Evolutionary conservation across 2,888 invertebrate genomes (phyloP).

Genomic region (Deilephila elpenor): DNA sequence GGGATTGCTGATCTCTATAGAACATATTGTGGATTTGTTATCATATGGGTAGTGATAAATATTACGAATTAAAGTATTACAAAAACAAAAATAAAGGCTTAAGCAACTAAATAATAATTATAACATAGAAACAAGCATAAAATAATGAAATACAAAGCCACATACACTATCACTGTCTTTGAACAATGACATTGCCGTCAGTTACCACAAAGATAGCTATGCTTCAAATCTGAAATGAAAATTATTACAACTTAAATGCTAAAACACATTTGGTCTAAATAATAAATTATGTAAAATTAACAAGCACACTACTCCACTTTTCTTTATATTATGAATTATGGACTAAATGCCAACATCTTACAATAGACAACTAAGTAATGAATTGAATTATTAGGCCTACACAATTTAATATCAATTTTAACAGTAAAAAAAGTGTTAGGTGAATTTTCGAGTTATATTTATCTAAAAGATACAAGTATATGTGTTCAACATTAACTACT

Average conservation of each 20-base stretch:
- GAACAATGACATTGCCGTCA: constrained; percentile 71
- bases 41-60: neutral
- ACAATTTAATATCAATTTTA: no score
- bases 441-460: no score
- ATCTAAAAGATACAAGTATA: no score
- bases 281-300: neutral
- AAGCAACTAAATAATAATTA: constrained; percentile 10
- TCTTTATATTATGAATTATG: no score
- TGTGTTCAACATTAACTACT: no score
- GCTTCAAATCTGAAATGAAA: constrained; percentile 53
- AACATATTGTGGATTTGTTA: no score
- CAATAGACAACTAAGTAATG: no score
- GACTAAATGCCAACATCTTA: no score
- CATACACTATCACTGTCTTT: constrained; percentile 77
- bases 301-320: neutral
- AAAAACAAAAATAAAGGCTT: neutral
- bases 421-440: no score
- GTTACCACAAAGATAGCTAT: constrained; percentile 46
- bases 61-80: neutral
- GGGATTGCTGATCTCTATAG: no score
- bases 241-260: constrained; percentile 33
- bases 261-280: neutral
- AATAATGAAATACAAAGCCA: constrained; percentile 40
- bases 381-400: no score
- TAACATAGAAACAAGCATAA: constrained; percentile 12